Evolutionary conservation across 2,113 vertebrate genomes (phyloP), one percentile per base, ranked within the genome.

Genomic region (Muntiacus reevesi): DNA sequence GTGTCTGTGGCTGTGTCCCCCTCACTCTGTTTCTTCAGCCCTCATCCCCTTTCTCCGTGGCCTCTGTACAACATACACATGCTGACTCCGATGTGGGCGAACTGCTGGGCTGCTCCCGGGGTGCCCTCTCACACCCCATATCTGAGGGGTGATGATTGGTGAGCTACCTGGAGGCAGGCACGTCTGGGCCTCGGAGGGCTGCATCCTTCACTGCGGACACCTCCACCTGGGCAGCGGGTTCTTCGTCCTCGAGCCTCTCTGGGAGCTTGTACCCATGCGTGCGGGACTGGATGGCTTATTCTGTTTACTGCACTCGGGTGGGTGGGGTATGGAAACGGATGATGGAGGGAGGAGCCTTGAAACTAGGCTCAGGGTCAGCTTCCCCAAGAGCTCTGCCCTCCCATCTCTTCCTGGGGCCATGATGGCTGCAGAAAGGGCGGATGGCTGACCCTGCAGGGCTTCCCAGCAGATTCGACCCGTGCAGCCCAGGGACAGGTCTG

Each of bases 231-330:
- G 76, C 36, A 15, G 52, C 17, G 45, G 47, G 7, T 19, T 86
- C 78, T 93, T 23, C 12, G 43, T 76, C 19, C 17, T 45, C 1
- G 9, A 9, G 28, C 14, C 10, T 2, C 57, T 45, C 71, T 52
- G 79, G 88, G 88, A 90, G 85, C 76, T 54, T 45, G 12, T 2
- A 2, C 27, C 50, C 2, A 4, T 12, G 16, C 0, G 3, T 74
- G 36, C 25, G 28, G 15, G 40, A 19, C 15, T 19, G 74, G 6
- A 13, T 23, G 45, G 76, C 2, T 33, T 40, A 15, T 1, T 30
- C 19, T 16, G 17, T 27, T 21, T 15, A 28, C 15, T 71, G 13
- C 7, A 3, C 0, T 0, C 1, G 2, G 30, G 36, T 33, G 60
- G 25, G 14, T 40, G 74, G 9, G 60, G 27, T 33, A 25, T 33